phyloP scores from a whole-genome alignment of 2,113 vertebrate genomes.

The Emydura subglobosa region DNA sequence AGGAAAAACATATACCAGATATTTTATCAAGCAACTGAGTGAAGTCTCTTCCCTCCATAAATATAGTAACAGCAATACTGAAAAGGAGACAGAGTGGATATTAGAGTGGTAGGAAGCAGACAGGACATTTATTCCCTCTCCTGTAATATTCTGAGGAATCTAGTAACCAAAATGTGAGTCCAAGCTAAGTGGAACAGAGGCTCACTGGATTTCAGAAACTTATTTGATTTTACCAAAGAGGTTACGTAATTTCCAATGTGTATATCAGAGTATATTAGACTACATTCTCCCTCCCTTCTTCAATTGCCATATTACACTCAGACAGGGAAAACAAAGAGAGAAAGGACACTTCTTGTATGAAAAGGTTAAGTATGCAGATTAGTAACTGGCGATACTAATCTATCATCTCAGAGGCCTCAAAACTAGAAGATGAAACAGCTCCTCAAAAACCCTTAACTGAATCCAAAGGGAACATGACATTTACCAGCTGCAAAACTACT shows the following conservation, averaged over 20 bases:
- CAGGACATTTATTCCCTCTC: slow-evolving; percentile 19
- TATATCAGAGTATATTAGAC: background rate
- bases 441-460: slow-evolving; percentile 40
- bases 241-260: background rate
- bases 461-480: slow-evolving; percentile 10
- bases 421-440: background rate
- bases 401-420: slow-evolving; percentile 7
- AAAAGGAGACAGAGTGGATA: slow-evolving; percentile 17
- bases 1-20: slow-evolving; percentile 29
- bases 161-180: slow-evolving; percentile 51
- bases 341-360: slow-evolving; percentile 25
- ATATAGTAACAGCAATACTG: slow-evolving; percentile 31
- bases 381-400: slow-evolving; percentile 7
- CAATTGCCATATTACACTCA: slow-evolving; percentile 33
- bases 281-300: background rate
- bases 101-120: slow-evolving; percentile 19
- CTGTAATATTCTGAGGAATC: background rate
- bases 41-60: slow-evolving; percentile 43
- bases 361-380: background rate
- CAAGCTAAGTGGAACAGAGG: slow-evolving; percentile 7
- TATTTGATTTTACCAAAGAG: slow-evolving; percentile 48
- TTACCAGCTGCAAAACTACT: slow-evolving; percentile 2
- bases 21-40: slow-evolving; percentile 60
- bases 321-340: slow-evolving; percentile 47
- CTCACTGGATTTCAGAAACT: slow-evolving; percentile 44